Conservation (phyloP, 2,888 invertebrate species). For the Pachycephus smyrnensis region DNA sequence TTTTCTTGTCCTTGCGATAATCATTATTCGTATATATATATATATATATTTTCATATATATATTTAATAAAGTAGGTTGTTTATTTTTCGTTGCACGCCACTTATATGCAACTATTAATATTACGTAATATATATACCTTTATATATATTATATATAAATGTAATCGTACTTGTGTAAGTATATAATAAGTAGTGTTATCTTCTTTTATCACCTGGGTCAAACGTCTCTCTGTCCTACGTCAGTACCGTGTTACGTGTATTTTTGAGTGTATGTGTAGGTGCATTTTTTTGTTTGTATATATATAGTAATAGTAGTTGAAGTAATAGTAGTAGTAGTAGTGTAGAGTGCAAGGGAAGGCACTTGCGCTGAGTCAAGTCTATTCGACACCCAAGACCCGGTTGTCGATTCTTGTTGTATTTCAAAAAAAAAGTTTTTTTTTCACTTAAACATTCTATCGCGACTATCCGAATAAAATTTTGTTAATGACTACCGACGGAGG, state of each 20-base stretch:
- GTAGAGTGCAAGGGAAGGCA: conserved; percentile 65
- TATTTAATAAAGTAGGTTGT: conserved; percentile 46
- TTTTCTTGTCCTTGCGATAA: conserved; percentile 27
- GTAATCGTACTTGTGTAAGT: conserved; percentile 40
- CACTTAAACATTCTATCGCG: too few species aligned
- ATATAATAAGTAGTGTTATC: conserved; percentile 44
- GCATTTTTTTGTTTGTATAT: conserved; percentile 4
- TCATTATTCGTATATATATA: not conserved
- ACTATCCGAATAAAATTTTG: too few species aligned
- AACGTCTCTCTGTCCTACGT: conserved; percentile 25
- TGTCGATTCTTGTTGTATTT: not conserved
- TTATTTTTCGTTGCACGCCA: conserved; percentile 59
- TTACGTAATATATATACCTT: conserved; percentile 41
- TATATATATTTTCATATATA: conserved; percentile 19
- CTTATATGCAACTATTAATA: conserved; percentile 57
- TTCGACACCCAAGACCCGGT: conserved; percentile 42
- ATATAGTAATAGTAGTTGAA: conserved; percentile 12
- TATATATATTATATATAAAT: conserved; percentile 28
- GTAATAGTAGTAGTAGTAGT: too few species aligned
- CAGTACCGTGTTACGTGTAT: conserved; percentile 31
- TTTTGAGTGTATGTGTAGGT: conserved; percentile 25
- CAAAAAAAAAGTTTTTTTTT: not conserved
- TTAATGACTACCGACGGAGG: too few species aligned
- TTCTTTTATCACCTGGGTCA: conserved; percentile 28
- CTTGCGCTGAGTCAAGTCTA: conserved; percentile 58